Evolutionary conservation across 1,140 invertebrate genomes (phyloP).

Genomic region (Diuraphis noxia): DNA sequence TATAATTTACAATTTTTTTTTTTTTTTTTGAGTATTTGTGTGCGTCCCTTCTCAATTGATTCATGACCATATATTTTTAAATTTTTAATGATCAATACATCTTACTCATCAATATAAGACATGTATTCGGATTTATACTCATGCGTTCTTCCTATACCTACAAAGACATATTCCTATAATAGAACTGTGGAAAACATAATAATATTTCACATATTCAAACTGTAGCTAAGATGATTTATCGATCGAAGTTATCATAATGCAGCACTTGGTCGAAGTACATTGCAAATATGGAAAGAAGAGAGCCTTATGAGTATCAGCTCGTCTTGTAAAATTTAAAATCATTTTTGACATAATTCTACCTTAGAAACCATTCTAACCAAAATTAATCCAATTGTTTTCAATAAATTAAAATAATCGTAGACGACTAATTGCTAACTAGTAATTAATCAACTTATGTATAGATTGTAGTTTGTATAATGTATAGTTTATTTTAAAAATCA

Average conservation of each 20-base stretch:
- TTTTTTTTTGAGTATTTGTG: too few relatives aligned
- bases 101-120: background rate
- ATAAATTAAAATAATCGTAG: background rate
- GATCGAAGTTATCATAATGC: too few relatives aligned
- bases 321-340: background rate
- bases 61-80: too few relatives aligned
- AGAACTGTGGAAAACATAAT: background rate
- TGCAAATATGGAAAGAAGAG: background rate
- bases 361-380: background rate
- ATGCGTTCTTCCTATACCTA: too few relatives aligned
- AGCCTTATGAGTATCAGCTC: too few relatives aligned
- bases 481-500: background rate
- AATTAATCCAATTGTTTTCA: background rate
- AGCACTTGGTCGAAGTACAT: background rate
- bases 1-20: too few relatives aligned
- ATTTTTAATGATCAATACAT: background rate
- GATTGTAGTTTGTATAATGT: background rate
- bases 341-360: background rate
- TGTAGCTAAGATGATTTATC: background rate
- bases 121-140: background rate
- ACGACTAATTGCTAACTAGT: background rate
- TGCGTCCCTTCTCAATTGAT: too few relatives aligned
- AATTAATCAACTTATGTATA: background rate
- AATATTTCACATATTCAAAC: background rate
- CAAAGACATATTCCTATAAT: background rate